Percentiles rank a stretch among this genome's conserved stretches.
Evolutionary conservation across 2,797 vertebrate genomes (phyloP).

Genomic region (Clarias laeviceps): DNA sequence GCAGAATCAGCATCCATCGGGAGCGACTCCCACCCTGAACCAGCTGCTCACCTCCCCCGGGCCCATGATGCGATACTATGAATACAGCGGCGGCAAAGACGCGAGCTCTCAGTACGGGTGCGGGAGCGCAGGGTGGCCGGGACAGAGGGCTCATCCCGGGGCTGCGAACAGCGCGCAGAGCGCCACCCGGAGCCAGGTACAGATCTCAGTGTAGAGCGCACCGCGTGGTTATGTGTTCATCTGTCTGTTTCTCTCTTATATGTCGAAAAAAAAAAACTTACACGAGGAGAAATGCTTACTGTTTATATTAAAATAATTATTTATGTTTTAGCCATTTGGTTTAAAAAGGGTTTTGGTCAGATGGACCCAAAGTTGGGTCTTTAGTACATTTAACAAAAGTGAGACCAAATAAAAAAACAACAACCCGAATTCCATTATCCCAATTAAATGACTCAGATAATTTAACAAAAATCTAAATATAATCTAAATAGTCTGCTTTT

Average conservation of each 20-base stretch:
- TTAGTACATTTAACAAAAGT: neutral
- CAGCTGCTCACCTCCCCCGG: slow-evolving; percentile 90
- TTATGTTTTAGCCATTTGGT: neutral
- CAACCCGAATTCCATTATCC: neutral
- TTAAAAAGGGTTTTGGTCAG: neutral
- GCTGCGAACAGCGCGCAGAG: slow-evolving; percentile 75
- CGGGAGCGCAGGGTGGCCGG: slow-evolving; percentile 80
- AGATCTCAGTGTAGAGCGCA: neutral
- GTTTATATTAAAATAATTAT: neutral
- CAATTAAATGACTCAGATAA: neutral
- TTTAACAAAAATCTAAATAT: neutral
- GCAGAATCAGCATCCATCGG: slow-evolving; percentile 86
- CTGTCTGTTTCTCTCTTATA: too few species aligned
- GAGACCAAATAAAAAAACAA: neutral
- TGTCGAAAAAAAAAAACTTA: neutral
- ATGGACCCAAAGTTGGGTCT: neutral
- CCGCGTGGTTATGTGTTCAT: too few species aligned
- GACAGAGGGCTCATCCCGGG: slow-evolving; percentile 83
- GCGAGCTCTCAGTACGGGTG: slow-evolving; percentile 82
- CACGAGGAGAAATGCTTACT: neutral
- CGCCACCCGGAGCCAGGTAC: slow-evolving; percentile 85
- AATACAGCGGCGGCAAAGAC: slow-evolving; percentile 85
- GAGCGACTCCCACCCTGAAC: slow-evolving; percentile 90
- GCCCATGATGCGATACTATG: slow-evolving; percentile 88
- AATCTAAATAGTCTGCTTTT: too few species aligned